A percentile compares a stretch with the other conserved stretches of the same genome.
These are phyloP conservation scores for Protobothrops flavoviridis DNA, from an alignment of 2,113 vertebrate species.

Conservation along the genomic window DNA sequence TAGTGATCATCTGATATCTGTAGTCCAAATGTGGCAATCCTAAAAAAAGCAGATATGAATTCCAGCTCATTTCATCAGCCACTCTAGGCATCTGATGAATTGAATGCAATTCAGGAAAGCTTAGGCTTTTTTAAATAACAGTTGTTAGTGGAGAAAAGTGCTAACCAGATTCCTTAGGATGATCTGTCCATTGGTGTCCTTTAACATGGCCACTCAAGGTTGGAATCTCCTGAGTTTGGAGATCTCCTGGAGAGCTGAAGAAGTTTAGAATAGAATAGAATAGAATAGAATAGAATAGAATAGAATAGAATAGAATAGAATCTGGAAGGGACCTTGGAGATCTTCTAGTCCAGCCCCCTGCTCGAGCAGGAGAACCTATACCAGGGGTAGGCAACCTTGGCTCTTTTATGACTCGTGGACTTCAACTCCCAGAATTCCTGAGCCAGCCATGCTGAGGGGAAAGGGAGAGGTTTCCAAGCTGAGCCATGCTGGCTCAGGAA, in stretches of 20 bases:
- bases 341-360: no score
- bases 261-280: no score
- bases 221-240: background rate
- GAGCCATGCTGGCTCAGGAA: no score
- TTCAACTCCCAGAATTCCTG: no score
- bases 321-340: no score
- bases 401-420: no score
- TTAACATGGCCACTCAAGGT: background rate
- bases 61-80: background rate
- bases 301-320: no score
- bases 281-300: no score
- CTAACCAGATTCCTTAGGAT: background rate
- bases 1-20: background rate
- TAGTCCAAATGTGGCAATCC: background rate
- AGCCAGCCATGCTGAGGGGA: no score
- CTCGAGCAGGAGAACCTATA: no score
- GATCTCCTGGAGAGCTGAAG: background rate
- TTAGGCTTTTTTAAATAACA: background rate
- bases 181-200: background rate
- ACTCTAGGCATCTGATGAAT: background rate
- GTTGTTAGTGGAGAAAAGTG: background rate
- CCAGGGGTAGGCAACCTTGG: no score
- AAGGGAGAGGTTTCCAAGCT: no score
- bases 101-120: background rate
- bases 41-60: background rate